Base-by-base conservation (phyloP, 92 coral and sea anemone genomes). In the Actinostola sp. region DNA sequence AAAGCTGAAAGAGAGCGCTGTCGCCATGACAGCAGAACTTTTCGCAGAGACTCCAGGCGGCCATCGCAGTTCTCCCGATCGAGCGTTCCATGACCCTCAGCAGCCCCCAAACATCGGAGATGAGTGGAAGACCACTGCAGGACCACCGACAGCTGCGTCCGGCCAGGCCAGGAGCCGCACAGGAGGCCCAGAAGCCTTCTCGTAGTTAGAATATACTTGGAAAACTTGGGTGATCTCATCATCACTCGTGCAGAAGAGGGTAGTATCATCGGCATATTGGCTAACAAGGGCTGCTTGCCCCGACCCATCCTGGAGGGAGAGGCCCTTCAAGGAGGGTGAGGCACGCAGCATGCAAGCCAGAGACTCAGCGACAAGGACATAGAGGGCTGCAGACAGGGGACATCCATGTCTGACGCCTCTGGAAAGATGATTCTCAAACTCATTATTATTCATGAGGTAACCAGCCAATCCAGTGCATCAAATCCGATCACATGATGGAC, bases 391-490 rank as follows among this genome's bases (percentile, higher is more conserved):
- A 0, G 90, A 85, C 11, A 85, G 67, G 35, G 90, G 86, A 33
- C 84, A 76, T 3, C 87, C 92, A 48, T 82, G 84, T 42, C 87
- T 45, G 0, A 86, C 87, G 26, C 92, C 92, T 49, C 81, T 41
- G 1, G 27, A 17, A 1, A 63, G 42, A 9, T 1, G 1, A 17
- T n/a, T n/a, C n/a, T n/a, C n/a, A n/a, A n/a, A n/a, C n/a, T n/a
- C n/a, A n/a, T n/a, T n/a, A n/a, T n/a, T n/a, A n/a, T n/a, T n/a
- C n/a, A n/a, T n/a, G n/a, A n/a, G n/a, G n/a, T n/a, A n/a, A n/a
- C n/a, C n/a, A n/a, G n/a, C n/a, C n/a, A n/a, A n/a, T n/a, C n/a
- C n/a, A n/a, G n/a, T n/a, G n/a, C n/a, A n/a, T n/a, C n/a, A n/a
- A n/a, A n/a, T n/a, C n/a, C n/a, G n/a, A n/a, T n/a, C n/a, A n/a